Conservation (phyloP, 1,140 invertebrate species). For the Protaetia brevitarsis region DNA sequence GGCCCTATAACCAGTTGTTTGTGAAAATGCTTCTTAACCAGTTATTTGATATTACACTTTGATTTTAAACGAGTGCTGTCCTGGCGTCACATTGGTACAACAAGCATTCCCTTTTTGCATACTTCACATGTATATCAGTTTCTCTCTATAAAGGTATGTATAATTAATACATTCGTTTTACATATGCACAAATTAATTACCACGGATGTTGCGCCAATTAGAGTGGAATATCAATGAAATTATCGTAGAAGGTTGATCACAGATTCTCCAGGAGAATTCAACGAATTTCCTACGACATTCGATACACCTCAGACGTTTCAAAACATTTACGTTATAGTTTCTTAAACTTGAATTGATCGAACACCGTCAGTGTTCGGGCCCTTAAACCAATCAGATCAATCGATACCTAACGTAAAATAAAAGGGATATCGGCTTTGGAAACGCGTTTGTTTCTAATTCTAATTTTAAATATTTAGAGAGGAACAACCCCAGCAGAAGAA, state of each 20-base stretch:
- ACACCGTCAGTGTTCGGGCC: background rate
- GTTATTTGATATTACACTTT: no score
- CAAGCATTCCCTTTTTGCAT: no score
- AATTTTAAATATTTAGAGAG: constrained; percentile 15
- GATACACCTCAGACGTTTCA: background rate
- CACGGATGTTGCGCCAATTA: no score
- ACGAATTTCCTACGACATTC: background rate
- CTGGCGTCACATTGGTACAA: no score
- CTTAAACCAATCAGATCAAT: constrained; percentile 11
- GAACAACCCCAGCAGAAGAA: constrained; percentile 10
- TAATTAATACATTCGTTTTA: no score
- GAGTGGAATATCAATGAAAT: background rate
- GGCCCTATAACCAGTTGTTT: no score
- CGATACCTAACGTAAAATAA: constrained; percentile 14
- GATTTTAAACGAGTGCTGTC: no score
- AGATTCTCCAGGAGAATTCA: background rate
- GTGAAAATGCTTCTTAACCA: no score
- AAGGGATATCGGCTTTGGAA: background rate
- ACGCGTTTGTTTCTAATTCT: constrained; percentile 7
- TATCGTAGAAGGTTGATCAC: background rate
- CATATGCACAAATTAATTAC: no score
- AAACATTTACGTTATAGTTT: constrained; percentile 18
- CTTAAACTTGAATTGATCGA: constrained; percentile 17
- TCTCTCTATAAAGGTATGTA: no score
- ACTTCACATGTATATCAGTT: no score